phyloP scores from a whole-genome alignment of 2,113 vertebrate genomes.

The Ceyx margarethae region DNA sequence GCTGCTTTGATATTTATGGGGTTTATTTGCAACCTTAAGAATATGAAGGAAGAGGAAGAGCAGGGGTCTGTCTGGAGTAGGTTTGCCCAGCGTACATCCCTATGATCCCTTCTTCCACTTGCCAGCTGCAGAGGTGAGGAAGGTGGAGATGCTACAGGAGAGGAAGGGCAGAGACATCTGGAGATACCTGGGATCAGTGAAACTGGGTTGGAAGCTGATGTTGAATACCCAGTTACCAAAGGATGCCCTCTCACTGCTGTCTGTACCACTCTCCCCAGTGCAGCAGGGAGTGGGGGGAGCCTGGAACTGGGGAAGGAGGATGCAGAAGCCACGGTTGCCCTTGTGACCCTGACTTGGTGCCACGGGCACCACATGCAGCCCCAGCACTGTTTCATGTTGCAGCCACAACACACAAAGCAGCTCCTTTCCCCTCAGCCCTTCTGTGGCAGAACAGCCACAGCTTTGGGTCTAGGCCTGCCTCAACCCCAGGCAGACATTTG shows the following conservation, averaged over 20 bases:
- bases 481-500: fast-evolving
- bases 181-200: background rate
- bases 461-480: background rate
- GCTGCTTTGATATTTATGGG: background rate
- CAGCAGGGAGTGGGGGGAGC: background rate
- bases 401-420: background rate
- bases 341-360: background rate
- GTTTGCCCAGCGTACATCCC: background rate
- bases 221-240: background rate
- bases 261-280: fast-evolving
- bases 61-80: background rate
- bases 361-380: background rate
- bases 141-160: background rate
- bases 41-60: background rate
- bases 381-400: background rate
- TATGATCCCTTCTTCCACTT: background rate
- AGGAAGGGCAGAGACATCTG: background rate
- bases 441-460: background rate
- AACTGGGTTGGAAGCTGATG: background rate
- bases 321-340: background rate
- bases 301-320: background rate
- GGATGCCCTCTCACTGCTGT: background rate
- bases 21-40: background rate
- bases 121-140: background rate
- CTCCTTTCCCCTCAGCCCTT: background rate